Base-by-base conservation (phyloP, 1,140 invertebrate species). In the Drosophila lacertosa region DNA sequence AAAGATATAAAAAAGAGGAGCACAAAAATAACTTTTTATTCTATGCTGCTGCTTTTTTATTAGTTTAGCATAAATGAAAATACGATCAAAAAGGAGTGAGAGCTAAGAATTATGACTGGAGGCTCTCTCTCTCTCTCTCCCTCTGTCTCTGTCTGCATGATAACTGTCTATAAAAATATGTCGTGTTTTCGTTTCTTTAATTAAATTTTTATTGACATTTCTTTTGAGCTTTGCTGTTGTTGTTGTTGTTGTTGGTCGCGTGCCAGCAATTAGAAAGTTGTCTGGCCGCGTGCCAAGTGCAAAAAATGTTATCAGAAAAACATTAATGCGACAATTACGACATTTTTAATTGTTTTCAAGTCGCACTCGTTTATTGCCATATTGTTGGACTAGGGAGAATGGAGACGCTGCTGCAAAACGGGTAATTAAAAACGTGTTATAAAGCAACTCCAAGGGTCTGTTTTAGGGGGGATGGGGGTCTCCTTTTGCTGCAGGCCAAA, bases 361-460 rank as follows among this genome's bases (percentile, higher is more conserved):
- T 77, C 68, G 77, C 67, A 72, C 57, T 73, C 50, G 58, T 62
- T 55, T 69, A 70, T 62, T 76, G 72, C 51, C 51, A 37, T 47
- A 32, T 53, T 65, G 55, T 69, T 75, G 51, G 54, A 63, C 53
- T 70, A n/a, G 48, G 48, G 44, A 39, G 39, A 65, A 32, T 37
- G 55, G 42, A 44, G 44, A 11, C 32, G 13, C 24, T 15, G 15
- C 13, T 51, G 20, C 51, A 69, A 77, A 81, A 86, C 67, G 81
- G 81, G 81, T 84, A 84, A 84, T 84, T 84, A 84, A 84, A 84
- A 84, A 81, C 77, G 73, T 81, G 77, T 81, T 86, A 74, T 76
- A 59, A 79, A 58, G 42, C 57, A 70, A 65, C 44, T 55, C 50
- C 66, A 2, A 10, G 2, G n/a, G 20, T 20, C 3, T 32, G n/a